Evolutionary conservation across 37 sponge, comb jelly and placozoan species (phyloP).

Genomic region (Trichoplax adhaerens): DNA sequence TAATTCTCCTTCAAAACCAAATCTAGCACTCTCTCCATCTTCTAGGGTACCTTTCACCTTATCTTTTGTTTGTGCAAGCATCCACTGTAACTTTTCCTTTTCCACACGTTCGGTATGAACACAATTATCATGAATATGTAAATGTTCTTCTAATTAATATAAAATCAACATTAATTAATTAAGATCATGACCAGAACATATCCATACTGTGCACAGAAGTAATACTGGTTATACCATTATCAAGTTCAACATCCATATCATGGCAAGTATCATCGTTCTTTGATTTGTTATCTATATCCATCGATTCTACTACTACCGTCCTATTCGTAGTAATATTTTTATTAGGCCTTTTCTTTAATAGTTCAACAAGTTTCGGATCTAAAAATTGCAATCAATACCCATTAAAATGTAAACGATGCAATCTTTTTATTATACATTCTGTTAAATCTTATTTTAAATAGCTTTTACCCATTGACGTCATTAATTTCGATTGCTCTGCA

Average conservation of each 20-base stretch:
- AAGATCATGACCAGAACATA: no score
- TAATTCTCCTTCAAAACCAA: constrained; percentile 53
- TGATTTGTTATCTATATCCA: background rate
- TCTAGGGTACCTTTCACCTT: background rate
- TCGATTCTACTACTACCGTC: background rate
- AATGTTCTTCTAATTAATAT: no score
- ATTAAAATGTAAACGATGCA: background rate
- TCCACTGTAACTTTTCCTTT: constrained; percentile 74
- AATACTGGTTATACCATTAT: no score
- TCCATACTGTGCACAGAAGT: no score
- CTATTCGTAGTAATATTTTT: background rate
- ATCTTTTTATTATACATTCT: constrained; percentile 16
- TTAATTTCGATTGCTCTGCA: constrained; percentile 30
- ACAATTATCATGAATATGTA: constrained; percentile 11
- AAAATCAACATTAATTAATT: no score
- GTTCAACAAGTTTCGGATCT: constrained; percentile 31
- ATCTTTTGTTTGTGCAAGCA: constrained; percentile 7
- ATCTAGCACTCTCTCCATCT: constrained; percentile 14
- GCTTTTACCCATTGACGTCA: constrained; percentile 22
- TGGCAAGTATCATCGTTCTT: constrained; percentile 2
- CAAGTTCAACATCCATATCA: background rate
- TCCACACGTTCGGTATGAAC: constrained; percentile 65
- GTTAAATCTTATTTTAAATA: constrained; percentile 15
- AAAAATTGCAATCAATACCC: background rate
- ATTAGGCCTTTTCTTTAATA: constrained; percentile 10